Evolutionary conservation across 1,140 invertebrate genomes (phyloP), one percentile per base, ranked within the genome.

Genomic region (Grapholita molesta): DNA sequence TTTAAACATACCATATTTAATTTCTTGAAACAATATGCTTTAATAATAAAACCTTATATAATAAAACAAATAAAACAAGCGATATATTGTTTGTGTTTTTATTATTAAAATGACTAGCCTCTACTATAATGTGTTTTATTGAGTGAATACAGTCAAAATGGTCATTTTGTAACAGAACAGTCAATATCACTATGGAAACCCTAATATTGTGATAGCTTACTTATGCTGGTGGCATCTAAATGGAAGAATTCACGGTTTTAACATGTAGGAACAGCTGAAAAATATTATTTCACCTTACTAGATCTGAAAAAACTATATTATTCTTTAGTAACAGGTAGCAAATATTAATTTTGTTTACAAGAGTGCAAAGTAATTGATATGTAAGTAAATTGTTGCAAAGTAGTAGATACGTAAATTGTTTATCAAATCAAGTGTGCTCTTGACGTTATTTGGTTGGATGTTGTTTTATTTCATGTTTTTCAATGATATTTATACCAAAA

Each of bases 171-270:
- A 48, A 35, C 2, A 35, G 12, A 38, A 38, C 35, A 38, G 35
- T 38, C n/a, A n/a, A 5, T 4, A 15, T 38, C 35, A 38, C 35
- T n/a, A 38, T 15, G 35, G 15, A 38, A 12, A 35, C 33, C 33
- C 4, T 35, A 0, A 3, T 35, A 38, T 38, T 38, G 35, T 38
- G n/a, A 38, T 38, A 4, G n/a, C 15, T 15, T 38, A 35, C 35
- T 48, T n/a, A 8, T 28, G 25, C 12, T 30, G 24, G 83, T 88
- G 86, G 86, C 86, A 87, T 76, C 76, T 78, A 75, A 75, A 70
- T 79, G 80, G 82, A 89, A 89, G 84, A 89, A 89, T 87, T 89
- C 86, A 89, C 85, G 83, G 79, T 55, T 35, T 12, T 28, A 57
- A 3, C 18, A 48, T 8, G n/a, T 9, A 21, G 18, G 18, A 21